Evolutionary conservation across 1,140 invertebrate genomes (phyloP).

Genomic region (Drosophila leontia): DNA sequence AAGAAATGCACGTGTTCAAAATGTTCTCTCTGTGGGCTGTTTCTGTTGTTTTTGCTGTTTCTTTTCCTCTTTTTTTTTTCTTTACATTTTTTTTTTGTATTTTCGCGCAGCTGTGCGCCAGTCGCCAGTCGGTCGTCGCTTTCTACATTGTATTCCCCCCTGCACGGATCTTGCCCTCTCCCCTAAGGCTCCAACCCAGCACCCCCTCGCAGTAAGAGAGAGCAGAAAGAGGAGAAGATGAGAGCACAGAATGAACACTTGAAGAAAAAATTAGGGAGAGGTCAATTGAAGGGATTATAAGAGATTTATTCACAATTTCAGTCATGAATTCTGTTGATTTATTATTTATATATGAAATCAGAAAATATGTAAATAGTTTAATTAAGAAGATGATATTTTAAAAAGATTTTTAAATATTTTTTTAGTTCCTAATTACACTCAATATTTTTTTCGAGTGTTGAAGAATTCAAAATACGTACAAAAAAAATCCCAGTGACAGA

Average conservation of each 20-base stretch:
- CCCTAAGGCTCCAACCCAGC: constrained; percentile 6
- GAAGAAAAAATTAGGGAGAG: neutral
- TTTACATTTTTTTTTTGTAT: constrained; percentile 63
- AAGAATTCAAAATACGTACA: constrained; percentile 1
- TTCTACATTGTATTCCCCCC: constrained; percentile 54
- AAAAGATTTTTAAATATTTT: neutral
- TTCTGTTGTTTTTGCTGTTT: constrained; percentile 52
- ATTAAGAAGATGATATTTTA: neutral
- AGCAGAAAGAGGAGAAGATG: constrained; percentile 3
- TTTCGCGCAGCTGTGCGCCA: constrained; percentile 78
- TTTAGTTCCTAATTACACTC: neutral
- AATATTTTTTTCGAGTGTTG: constrained; percentile 15
- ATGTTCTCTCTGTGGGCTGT: constrained; percentile 75
- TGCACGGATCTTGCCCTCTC: constrained; percentile 9
- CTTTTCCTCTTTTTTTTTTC: constrained; percentile 37
- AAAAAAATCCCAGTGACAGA: constrained; percentile 42
- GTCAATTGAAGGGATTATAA: too few species aligned
- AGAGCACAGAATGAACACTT: constrained; percentile 7
- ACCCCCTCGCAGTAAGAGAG: constrained; percentile 45
- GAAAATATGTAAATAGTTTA: neutral
- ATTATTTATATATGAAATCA: neutral
- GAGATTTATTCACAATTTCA: neutral
- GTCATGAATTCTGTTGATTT: neutral
- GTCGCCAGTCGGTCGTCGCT: constrained; percentile 75
- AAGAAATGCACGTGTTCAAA: constrained; percentile 82